Evolutionary conservation across 2,797 vertebrate species (phyloP), one percentile per base, ranked within the genome.

Genomic region (Semotilus atromaculatus): DNA sequence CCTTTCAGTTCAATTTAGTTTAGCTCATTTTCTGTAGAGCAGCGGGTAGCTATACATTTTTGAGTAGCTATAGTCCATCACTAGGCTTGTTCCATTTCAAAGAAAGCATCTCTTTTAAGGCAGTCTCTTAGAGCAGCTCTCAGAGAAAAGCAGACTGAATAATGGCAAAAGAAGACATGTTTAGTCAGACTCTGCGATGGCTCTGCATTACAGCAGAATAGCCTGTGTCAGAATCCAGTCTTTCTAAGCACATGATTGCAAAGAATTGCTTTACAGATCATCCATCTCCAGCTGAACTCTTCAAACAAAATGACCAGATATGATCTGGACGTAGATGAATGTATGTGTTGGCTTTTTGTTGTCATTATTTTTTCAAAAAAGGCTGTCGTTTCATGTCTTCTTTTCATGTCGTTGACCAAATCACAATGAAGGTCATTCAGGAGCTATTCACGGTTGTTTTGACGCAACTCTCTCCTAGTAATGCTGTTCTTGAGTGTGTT

Each of bases 101-200:
- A 38, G 19, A 23, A 36, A 55, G 11, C 31, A 75, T 55, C 29
- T 75, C 48, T 36, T 71, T 29, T 8, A 81, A 11, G 29, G 51
- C 31, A n/a, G 80, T 4, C 55, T 31, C 40, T 64, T 43, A 36
- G 31, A 83, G n/a, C 23, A 13, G 43, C 58, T 67, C 29, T 75
- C 23, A 29, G 23, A 34, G 70, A 64, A 62, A 72, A 82, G 9
- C 70, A 67, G 81, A 75, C 81, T 55, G 81, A 83, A 67, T 83
- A 76, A 83, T 76, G 31, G 34, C 51, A 43, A 43, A 75, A 66
- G 66, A 21, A 51, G 21, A 11, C 6, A 3, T 23, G 31, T 34
- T 75, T 9, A 43, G 36, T 45, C 18, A 8, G 81, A 66, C 71
- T 75, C 71, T 64, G 14, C 21, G 4, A 4, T 73, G 40, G 70